These are phyloP conservation scores for Phenganax subtilis DNA, from an alignment of 92 coral and sea anemone species.

Conservation along the genomic window DNA sequence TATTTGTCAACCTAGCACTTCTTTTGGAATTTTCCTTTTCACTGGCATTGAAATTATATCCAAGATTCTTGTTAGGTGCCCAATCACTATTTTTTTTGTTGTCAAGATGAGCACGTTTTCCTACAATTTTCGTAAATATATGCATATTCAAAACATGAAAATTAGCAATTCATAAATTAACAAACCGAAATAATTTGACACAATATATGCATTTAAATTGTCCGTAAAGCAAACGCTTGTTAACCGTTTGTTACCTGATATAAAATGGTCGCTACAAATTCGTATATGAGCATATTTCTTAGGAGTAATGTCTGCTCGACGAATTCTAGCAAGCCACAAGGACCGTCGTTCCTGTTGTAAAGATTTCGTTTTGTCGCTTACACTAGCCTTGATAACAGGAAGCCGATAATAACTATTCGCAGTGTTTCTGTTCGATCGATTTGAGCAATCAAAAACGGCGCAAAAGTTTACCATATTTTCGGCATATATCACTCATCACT, in stretches of 20 bases:
- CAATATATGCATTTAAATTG: background rate
- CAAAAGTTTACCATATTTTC: slow-evolving; percentile 28
- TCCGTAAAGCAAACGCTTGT: background rate
- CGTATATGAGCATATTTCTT: slow-evolving; percentile 38
- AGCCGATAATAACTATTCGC: slow-evolving; percentile 33
- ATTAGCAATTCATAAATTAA: slow-evolving; percentile 1
- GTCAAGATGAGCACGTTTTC: slow-evolving; percentile 45
- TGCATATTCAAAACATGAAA: background rate
- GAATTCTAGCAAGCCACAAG: slow-evolving; percentile 46
- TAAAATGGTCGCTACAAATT: slow-evolving; percentile 48
- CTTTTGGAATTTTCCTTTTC: slow-evolving; percentile 10
- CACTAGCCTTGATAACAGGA: slow-evolving; percentile 45
- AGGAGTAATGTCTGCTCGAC: slow-evolving; percentile 50
- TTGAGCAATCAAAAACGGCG: slow-evolving; percentile 53
- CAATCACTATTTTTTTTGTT: slow-evolving; percentile 49
- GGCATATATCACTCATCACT: too few species aligned
- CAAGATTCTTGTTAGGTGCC: slow-evolving; percentile 39
- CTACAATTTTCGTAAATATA: background rate
- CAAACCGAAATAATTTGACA: background rate
- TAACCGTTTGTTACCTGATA: background rate
- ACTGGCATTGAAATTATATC: slow-evolving; percentile 39
- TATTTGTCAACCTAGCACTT: slow-evolving; percentile 32
- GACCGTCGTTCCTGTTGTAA: slow-evolving; percentile 43
- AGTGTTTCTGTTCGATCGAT: slow-evolving; percentile 52
- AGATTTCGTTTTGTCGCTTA: slow-evolving; percentile 36